Base-by-base conservation (phyloP, 37 sponge, comb jelly and placozoan genomes). In the Mnemiopsis leidyi region DNA sequence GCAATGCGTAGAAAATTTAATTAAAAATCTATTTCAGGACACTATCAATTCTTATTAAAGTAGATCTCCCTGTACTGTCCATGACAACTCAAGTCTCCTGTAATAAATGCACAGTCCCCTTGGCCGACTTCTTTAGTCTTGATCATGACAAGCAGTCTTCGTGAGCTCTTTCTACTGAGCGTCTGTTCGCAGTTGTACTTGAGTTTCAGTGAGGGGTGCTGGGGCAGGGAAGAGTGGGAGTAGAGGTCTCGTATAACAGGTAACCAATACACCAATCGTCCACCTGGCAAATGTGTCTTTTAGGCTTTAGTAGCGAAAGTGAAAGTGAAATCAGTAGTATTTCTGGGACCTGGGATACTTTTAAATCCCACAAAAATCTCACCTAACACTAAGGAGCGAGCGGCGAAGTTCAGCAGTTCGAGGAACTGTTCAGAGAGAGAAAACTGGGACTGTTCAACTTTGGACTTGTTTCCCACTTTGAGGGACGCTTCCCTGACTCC, bases 251-350 rank as follows among this genome's bases (percentile, higher is more conserved):
- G 23, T 13, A 85, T 85, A 40, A 85, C 61, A 0, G 90, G 90
- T 85, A 85, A 85, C 90, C 90, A 85, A 61, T 85, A 85, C 30
- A 40, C 90, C 61, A 85, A 28, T n/a, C 90, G 32, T 25, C 90
- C 90, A 23, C 90, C 90, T 85, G 36, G 82, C 1, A 29, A 31
- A 25, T 69, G 5, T 48, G 13, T 48, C 13, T 48, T 48, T 48
- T 18, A 18, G 13, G 61, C 13, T 48, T 48, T 5, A 48, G 13
- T 48, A 48, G 61, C 61, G 61, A 48, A 13, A 48, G 9, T 48
- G 13, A 48, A 13, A 13, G 13, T 48, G 61, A 5, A 48, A 48
- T 48, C 13, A 48, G 9, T 48, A 48, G 5, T n/a, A n/a, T n/a
- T n/a, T n/a, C n/a, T n/a, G n/a, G n/a, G n/a, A n/a, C n/a, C n/a